Evolutionary conservation across 2,888 invertebrate genomes (phyloP).

Genomic region (Xanthia icteritia): DNA sequence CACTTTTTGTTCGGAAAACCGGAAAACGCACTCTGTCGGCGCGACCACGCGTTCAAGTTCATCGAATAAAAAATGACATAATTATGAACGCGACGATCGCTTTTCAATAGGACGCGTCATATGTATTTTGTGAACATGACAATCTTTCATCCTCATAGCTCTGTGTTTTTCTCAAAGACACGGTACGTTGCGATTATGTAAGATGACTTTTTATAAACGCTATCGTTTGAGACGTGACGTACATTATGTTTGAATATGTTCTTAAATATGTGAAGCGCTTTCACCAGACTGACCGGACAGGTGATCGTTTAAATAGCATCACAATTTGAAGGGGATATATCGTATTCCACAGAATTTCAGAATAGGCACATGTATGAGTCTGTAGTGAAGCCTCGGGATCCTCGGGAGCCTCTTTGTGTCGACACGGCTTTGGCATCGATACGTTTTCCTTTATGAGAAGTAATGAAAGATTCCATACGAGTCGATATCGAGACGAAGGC

Average conservation of each 20-base stretch:
- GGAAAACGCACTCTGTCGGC: too few species aligned
- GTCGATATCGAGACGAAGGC: background rate
- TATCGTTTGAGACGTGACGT: background rate
- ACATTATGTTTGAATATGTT: background rate
- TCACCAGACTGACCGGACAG: background rate
- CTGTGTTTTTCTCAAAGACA: background rate
- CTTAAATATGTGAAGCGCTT: constrained; percentile 15
- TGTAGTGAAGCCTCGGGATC: constrained; percentile 8
- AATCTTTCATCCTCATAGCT: background rate
- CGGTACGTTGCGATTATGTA: background rate
- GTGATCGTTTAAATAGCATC: background rate
- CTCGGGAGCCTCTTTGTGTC: background rate
- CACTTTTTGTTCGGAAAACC: too few species aligned
- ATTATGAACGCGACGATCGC: too few species aligned
- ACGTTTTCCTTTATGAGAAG: constrained; percentile 10
- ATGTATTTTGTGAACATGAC: background rate
- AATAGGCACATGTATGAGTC: background rate
- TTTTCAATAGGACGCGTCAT: too few species aligned
- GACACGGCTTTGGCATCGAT: constrained; percentile 11
- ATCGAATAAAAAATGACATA: too few species aligned
- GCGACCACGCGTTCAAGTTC: too few species aligned
- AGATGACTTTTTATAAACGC: background rate
- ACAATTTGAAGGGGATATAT: constrained; percentile 9
- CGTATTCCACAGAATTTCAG: constrained; percentile 14
- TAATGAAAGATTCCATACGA: constrained; percentile 24